Percentiles rank a stretch among this genome's conserved stretches.
These are phyloP conservation scores for Sclerurus mexicanus DNA, from an alignment of 2,113 vertebrate species.

Conservation along the genomic window DNA sequence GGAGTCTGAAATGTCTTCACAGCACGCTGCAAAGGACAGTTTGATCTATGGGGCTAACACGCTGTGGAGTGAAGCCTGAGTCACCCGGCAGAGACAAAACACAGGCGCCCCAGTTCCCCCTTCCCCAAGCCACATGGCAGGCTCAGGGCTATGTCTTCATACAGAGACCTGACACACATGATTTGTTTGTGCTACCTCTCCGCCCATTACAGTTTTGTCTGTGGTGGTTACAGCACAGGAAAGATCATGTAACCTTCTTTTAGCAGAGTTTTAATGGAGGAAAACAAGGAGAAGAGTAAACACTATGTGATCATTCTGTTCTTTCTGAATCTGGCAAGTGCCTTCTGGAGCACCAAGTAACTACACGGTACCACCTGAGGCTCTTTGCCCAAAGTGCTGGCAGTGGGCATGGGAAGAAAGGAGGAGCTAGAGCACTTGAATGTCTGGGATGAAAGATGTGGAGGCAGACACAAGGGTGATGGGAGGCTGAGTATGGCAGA, in stretches of 20 bases:
- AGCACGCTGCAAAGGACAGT: neutral
- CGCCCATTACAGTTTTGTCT: neutral
- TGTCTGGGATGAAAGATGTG: neutral
- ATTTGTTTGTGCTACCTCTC: neutral
- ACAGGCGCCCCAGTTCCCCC: neutral
- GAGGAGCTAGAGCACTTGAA: neutral
- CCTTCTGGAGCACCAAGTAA: neutral
- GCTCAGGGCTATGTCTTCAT: neutral
- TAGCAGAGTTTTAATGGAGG: neutral
- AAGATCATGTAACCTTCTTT: neutral
- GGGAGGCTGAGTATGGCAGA: neutral
- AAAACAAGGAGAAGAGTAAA: neutral
- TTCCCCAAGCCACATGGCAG: neutral
- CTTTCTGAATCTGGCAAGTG: neutral
- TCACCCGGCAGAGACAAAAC: neutral
- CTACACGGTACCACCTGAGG: neutral
- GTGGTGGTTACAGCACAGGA: neutral
- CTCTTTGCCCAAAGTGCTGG: neutral
- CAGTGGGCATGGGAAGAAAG: neutral
- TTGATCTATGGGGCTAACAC: neutral
- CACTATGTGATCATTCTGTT: neutral
- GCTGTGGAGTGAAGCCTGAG: neutral
- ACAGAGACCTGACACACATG: rapidly evolving
- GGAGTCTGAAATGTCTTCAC: neutral
- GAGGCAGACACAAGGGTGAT: neutral